Evolutionary conservation across 2,113 vertebrate genomes (phyloP), one percentile per base, ranked within the genome.

Genomic region (Strigops habroptila): DNA sequence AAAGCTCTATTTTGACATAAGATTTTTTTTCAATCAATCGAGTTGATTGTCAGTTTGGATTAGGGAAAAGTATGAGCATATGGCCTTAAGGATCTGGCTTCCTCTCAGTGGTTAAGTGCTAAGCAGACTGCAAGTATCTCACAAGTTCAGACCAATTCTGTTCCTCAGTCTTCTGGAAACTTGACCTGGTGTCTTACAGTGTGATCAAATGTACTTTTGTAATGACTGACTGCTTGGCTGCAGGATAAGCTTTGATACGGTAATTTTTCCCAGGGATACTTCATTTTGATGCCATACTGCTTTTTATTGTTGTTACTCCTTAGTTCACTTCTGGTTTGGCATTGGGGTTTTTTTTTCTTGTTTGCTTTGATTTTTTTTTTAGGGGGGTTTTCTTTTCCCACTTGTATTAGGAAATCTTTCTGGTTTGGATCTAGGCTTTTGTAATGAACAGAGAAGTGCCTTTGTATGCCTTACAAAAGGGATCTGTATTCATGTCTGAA

Each of bases 21-120:
- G 39, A 28, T 53, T 73, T n/a, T 79, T 78, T 84, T 41, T 70
- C 25, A 28, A 70, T 90, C 57, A 35, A 35, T 83, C 4, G 3
- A 53, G 60, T 64, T 94, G 88, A 86, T 94, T 96, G 79, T 94
- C 92, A 96, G 27, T 78, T 96, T 92, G 77, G 92, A 94, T 88
- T 92, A 92, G 48, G 52, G 49, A 78, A 79, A 81, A 75, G 35
- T 71, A 71, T 84, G 82, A 96, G 55, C 95, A 73, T 95, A 90
- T 90, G 93, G 88, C 90, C 59, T 67, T 77, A 83, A 80, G 51
- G 88, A 74, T 94, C 76, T 93, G 79, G 48, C 73, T 73, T 90
- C 60, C 18, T 95, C n/a, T 86, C 17, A 21, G 46, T 74, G 62
- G 60, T 90, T 88, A 35, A 37, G 44, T 64, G 70, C 70, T 70